phyloP scores from a whole-genome alignment of 1,140 invertebrate genomes.

The Physella acuta region DNA sequence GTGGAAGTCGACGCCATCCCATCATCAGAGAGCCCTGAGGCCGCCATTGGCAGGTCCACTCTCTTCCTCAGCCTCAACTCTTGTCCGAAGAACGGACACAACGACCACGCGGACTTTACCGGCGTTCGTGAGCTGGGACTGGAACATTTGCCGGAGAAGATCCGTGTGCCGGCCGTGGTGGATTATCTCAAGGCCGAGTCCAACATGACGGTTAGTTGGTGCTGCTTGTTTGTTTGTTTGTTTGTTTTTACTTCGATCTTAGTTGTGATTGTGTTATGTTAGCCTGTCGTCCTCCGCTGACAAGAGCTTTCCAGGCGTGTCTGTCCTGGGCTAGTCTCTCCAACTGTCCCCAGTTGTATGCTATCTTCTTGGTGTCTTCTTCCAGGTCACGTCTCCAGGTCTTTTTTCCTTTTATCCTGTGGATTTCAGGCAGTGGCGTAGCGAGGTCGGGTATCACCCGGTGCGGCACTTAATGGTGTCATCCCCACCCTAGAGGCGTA shows the following conservation, averaged over 20 bases:
- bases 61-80: constrained; percentile 1
- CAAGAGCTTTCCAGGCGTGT: not conserved
- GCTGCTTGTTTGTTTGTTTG: not conserved
- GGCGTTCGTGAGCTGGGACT: not conserved
- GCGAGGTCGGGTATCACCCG: too few species aligned
- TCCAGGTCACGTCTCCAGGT: too few species aligned
- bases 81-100: constrained; percentile 14
- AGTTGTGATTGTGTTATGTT: not conserved
- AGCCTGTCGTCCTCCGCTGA: not conserved
- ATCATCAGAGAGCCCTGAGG: not conserved
- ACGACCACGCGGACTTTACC: constrained; percentile 13
- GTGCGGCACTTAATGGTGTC: too few species aligned
- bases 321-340: too few species aligned
- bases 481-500: too few species aligned
- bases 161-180: not conserved
- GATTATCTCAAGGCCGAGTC: constrained; percentile 8
- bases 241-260: too few species aligned
- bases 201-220: constrained; percentile 19
- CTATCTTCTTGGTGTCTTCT: not conserved
- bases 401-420: too few species aligned
- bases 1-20: constrained; percentile 2
- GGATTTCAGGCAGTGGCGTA: too few species aligned
- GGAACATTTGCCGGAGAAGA: constrained; percentile 3
- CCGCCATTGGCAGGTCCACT: not conserved
- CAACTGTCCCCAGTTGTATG: not conserved